These are phyloP conservation scores for Drosophila tripunctata DNA, from an alignment of 2,888 invertebrate species.

Conservation along the genomic window DNA sequence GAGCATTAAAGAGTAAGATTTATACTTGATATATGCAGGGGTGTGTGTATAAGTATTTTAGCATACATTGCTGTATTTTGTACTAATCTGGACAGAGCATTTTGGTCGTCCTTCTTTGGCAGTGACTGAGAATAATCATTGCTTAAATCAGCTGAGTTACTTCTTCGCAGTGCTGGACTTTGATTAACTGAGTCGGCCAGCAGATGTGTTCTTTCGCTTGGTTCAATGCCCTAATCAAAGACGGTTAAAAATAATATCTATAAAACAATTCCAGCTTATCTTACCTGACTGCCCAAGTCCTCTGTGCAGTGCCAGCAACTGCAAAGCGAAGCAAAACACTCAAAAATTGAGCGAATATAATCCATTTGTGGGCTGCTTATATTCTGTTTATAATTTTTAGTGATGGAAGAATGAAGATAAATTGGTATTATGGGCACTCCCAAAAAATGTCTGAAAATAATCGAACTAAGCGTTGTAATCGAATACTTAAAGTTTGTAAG, in stretches of 20 bases:
- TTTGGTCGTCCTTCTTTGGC: slow-evolving; percentile 95
- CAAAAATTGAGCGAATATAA: slow-evolving; percentile 79
- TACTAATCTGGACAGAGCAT: slow-evolving; percentile 93
- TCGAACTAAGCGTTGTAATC: too few species aligned
- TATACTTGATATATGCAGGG: background rate
- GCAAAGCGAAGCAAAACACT: slow-evolving; percentile 80
- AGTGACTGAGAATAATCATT: slow-evolving; percentile 87
- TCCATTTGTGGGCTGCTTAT: slow-evolving; percentile 71
- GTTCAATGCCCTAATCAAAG: slow-evolving; percentile 82
- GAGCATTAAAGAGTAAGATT: background rate
- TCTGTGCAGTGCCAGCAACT: slow-evolving; percentile 83
- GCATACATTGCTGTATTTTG: slow-evolving; percentile 95
- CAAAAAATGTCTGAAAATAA: background rate
- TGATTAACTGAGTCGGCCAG: slow-evolving; percentile 91
- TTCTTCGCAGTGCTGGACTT: slow-evolving; percentile 89
- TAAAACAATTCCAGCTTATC: background rate
- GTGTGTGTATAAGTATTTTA: background rate
- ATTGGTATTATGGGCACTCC: slow-evolving; percentile 9
- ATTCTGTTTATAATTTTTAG: slow-evolving; percentile 20
- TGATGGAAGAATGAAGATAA: slow-evolving; percentile 4
- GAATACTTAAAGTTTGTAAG: too few species aligned
- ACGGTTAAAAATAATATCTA: background rate
- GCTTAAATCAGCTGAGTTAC: slow-evolving; percentile 89
- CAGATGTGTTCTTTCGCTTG: slow-evolving; percentile 91
- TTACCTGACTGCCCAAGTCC: slow-evolving; percentile 80